Base-by-base conservation (phyloP, 2,113 vertebrate species). In the Arizona elegans region DNA sequence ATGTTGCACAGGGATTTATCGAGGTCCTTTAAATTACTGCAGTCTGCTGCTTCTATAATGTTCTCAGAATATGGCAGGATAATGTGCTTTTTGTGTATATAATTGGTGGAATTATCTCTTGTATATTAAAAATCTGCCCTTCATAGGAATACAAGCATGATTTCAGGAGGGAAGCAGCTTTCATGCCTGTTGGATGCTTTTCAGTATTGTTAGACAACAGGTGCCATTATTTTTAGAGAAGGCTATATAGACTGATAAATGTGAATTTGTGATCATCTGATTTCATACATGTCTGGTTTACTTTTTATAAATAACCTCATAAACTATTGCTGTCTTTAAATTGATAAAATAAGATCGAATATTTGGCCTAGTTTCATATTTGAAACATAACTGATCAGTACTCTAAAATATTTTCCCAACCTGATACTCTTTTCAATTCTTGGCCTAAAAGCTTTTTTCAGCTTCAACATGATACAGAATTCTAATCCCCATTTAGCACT, bases 101-200 rank as follows among this genome's bases (percentile, higher is more conserved):
- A 29, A 54, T 38, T 12, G 88, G n/a, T 26, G 33, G 90, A 11
- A 59, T 91, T 81, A 43, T 62, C 52, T 92, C 53, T 43, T 89
- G 19, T 56, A 33, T 3, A 81, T 81, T 81, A 43, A 81, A 38
- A 81, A 50, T 29, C 55, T 92, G 29, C 4, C 7, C 21, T 50
- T 38, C 93, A 95, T 56, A 62, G 65, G 86, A 47, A 92, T 81
- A 70, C 52, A 93, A 93, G 94, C 90, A 38, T 15, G 38, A 91
- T 43, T 85, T 87, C 58, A 55, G 26, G 26, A 10, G 4, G 33
- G 33, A 65, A 87, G 26, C 62, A 50, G 17, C 21, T 93, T 92
- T 70, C 86, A 29, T 86, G 3, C 1, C 26, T 50, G 17, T 26
- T 43, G 29, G 43, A 47, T 90, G 33, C 8, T 50, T 26, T 90